Evolutionary conservation across 2,888 invertebrate species (phyloP).

Genomic region (Eucera pruinosa): DNA sequence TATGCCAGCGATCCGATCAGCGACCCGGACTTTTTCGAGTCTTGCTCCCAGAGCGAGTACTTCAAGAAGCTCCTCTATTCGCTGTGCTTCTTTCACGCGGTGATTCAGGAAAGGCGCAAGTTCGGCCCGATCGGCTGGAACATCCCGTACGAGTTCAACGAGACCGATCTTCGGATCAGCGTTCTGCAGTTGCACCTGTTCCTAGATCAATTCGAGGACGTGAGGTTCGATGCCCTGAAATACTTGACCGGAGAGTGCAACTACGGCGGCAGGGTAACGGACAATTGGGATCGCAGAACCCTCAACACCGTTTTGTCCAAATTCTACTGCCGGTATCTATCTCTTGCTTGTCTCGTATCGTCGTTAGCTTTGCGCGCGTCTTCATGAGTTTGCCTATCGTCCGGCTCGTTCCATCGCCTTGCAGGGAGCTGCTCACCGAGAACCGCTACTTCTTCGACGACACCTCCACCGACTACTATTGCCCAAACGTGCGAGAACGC

Average conservation of each 20-base stretch:
- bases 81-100: constrained; percentile 97
- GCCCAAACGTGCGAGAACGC: constrained; percentile 90
- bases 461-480: constrained; percentile 86
- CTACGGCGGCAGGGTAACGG: constrained; percentile 98
- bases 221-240: constrained; percentile 93
- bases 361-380: too few relatives aligned
- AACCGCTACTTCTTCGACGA: constrained; percentile 77
- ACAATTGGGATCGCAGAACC: constrained; percentile 96
- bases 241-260: constrained; percentile 98
- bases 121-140: constrained; percentile 98
- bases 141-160: constrained; percentile 97
- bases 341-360: too few relatives aligned
- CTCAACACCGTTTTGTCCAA: constrained; percentile 92
- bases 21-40: constrained; percentile 94
- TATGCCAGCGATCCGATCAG: constrained; percentile 94
- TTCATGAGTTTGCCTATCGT: too few relatives aligned
- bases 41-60: constrained; percentile 89
- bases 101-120: constrained; percentile 95
- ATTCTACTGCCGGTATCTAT: constrained; percentile 92
- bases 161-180: constrained; percentile 96
- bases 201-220: constrained; percentile 92
- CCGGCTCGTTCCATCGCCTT: too few relatives aligned
- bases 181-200: constrained; percentile 95
- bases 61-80: constrained; percentile 95
- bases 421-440: constrained; percentile 73